These are phyloP conservation scores for Gymnoscopelus microlampas DNA, from an alignment of 2,797 vertebrate genomes.

Conservation along the genomic window DNA sequence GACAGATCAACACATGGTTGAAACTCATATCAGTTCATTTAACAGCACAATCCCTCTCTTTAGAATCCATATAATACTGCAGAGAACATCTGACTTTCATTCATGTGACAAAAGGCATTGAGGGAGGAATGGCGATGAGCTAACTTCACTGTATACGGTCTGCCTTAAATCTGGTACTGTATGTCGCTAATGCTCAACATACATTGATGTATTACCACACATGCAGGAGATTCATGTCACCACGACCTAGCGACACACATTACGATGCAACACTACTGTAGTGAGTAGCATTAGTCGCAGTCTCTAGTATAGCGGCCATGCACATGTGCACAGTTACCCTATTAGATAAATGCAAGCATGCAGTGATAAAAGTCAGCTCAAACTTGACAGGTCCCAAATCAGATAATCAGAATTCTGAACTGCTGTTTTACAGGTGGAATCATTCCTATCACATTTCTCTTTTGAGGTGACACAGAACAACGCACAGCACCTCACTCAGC, in stretches of 20 bases:
- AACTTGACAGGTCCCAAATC: not conserved
- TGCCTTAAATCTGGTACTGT: too few species aligned
- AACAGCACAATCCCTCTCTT: constrained; percentile 8
- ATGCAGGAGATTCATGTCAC: not conserved
- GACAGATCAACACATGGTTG: constrained; percentile 8
- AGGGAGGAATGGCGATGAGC: too few species aligned
- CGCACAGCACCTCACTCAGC: not conserved
- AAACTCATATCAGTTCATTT: constrained; percentile 48
- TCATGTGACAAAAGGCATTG: not conserved
- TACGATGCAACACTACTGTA: not conserved
- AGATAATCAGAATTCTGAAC: not conserved
- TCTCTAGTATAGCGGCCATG: not conserved
- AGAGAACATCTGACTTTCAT: constrained; percentile 2
- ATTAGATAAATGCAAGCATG: not conserved
- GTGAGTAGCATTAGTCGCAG: not conserved
- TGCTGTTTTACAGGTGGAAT: too few species aligned
- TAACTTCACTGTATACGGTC: too few species aligned
- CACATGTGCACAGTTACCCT: not conserved
- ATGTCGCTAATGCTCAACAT: too few species aligned
- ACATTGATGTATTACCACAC: not conserved
- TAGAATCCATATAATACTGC: constrained; percentile 14
- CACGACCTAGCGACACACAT: not conserved
- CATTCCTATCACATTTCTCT: too few species aligned
- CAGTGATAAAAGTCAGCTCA: not conserved
- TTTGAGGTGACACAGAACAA: not conserved